Base-by-base conservation (phyloP, 2,888 invertebrate genomes). In the Nomada ruficornis region DNA sequence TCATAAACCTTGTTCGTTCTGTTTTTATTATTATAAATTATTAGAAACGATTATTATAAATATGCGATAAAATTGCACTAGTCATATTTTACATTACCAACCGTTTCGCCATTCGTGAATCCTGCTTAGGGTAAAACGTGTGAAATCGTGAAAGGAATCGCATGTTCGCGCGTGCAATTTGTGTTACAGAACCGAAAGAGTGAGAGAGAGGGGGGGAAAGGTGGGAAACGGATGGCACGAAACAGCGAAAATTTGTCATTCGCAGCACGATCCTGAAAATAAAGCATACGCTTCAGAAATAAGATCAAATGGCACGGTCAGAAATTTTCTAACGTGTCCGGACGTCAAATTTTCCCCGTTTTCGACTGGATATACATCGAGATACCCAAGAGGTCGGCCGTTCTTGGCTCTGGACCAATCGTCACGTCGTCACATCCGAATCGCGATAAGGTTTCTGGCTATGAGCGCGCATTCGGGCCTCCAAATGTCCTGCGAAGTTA, bases 321-420 rank as follows among this genome's bases (percentile, higher is more conserved):
- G 83, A 83, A 83, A 86, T 82, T 86, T 86, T 84, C 84, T 79
- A 78, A 82, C 82, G 87, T 76, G 84, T 88, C 73, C 80, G 69
- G 80, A 88, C 88, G 81, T 82, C 77, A 83, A 67, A 77, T 83
- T 82, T 86, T 73, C 86, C 77, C 78, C 86, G 76, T 87, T 82
- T 75, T 82, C 80, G 82, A 84, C 78, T 86, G 87, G 84, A 87
- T 87, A 86, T 85, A 82, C 82, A 77, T 86, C 79, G 75, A 78
- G 83, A 75, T 72, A 78, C 71, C 78, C 70, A 44, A 82, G 86
- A 86, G 82, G 77, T 88, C 89, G 86, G 83, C 78, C 54, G 82
- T 87, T 91, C 89, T 92, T 92, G 92, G 92, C 92, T 86, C 86
- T 62, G 76, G 88, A 91, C 92, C 92, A 92, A 92, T 91, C 85